Conservation (phyloP, 2,113 vertebrate species). For the Phasianus colchicus region DNA sequence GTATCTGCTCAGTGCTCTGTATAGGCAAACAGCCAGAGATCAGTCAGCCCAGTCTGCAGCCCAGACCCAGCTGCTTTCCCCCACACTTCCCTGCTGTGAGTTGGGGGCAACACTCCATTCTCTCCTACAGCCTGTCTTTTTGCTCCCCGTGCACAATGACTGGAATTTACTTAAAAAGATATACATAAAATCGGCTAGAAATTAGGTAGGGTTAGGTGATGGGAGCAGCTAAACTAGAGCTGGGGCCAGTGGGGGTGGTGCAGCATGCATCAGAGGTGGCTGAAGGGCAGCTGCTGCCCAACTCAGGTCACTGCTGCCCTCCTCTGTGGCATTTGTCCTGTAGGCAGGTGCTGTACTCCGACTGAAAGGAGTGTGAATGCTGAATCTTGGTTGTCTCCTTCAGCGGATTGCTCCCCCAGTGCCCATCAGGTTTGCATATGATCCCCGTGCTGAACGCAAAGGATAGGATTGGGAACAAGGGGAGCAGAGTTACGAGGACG, state of each 20-base stretch:
- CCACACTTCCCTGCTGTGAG: background rate
- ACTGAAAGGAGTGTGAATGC: background rate
- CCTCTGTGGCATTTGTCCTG: background rate
- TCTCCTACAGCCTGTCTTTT: background rate
- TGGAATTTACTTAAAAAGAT: background rate
- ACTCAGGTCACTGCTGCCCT: background rate
- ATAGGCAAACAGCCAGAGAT: background rate
- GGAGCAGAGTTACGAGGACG: background rate
- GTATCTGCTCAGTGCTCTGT: background rate
- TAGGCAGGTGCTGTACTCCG: background rate
- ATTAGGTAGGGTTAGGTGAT: background rate
- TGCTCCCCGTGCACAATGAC: background rate
- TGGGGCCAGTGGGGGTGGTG: background rate
- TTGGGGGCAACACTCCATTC: background rate
- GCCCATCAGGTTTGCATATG: background rate
- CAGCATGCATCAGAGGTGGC: background rate
- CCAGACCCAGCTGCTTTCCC: background rate
- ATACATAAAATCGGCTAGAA: background rate
- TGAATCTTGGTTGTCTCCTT: background rate
- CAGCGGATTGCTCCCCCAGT: background rate
- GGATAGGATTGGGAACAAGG: background rate
- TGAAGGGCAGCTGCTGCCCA: background rate
- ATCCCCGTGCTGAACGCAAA: background rate
- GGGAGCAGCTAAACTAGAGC: background rate
- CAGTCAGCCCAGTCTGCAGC: background rate